Evolutionary conservation across 2,888 invertebrate genomes (phyloP), one percentile per base, ranked within the genome.

Genomic region (Amphiduros pacificus): DNA sequence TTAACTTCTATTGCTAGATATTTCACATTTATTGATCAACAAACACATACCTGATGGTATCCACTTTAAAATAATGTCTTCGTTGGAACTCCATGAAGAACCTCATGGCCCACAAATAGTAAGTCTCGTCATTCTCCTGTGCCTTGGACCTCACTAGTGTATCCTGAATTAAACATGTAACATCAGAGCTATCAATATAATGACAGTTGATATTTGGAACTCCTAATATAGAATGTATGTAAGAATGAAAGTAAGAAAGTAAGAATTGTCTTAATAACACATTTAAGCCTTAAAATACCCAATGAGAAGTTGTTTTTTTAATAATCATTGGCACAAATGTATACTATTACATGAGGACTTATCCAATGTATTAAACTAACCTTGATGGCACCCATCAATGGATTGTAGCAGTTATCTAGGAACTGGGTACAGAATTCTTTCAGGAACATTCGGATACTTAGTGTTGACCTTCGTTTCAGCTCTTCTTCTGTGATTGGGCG

Each of bases 51-150:
- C 93, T 92, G 71, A 96, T 91, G 73, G 92, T 86, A 82, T 93
- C 92, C 69, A 95, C 89, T 84, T 92, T 88, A 79, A 93, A 91
- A 75, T 91, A 89, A 81, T 92, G 90, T 74, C 89, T 87, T 70
- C 97, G 88, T 86, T 95, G 96, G 84, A 97, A 97, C 83, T 94
- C 93, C 94, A 97, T 95, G 83, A 97, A 97, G 85, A 96, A 97
- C 77, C 91, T 89, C 72, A 96, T 86, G 6, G 93, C 90, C 94
- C 95, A 96, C 66, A 97, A 85, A 82, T 95, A 94, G 83, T 94
- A 95, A 0, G 92, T 91, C 80, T 95, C 93, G 83, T 97, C 97
- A 80, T 93, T 89, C 58, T 88, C 88, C 77, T 91, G 90, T 0
- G 89, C 88, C 44, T 82, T 80, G 36, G 84, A 82, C 70, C 89